Evolutionary conservation across 2,797 vertebrate genomes (phyloP).

Genomic region (Gymnoscopelus braueri): DNA sequence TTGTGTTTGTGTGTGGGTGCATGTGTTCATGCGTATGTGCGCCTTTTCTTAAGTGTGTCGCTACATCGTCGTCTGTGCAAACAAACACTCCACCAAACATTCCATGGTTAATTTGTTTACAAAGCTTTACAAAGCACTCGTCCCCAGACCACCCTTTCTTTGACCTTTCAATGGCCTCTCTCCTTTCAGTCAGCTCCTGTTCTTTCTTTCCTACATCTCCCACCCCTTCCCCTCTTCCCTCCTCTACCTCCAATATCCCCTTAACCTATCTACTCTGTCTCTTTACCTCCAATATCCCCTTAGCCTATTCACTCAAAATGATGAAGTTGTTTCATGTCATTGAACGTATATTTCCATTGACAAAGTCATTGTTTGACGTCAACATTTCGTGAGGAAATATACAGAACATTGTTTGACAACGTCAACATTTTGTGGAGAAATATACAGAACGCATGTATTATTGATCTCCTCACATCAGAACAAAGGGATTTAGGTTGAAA

Average conservation of each 20-base stretch:
- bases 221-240: background rate
- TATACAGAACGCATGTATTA: too few relatives aligned
- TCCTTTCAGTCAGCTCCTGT: constrained; percentile 2
- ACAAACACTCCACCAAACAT: constrained; percentile 34
- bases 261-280: too few relatives aligned
- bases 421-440: too few relatives aligned
- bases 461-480: too few relatives aligned
- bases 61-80: constrained; percentile 11
- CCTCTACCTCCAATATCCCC: background rate
- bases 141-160: constrained; percentile 10
- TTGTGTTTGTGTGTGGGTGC: background rate
- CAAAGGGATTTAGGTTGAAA: too few relatives aligned
- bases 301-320: too few relatives aligned
- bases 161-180: constrained; percentile 33
- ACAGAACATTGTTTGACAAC: too few relatives aligned
- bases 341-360: too few relatives aligned
- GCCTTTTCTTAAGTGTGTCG: constrained; percentile 5
- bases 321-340: too few relatives aligned
- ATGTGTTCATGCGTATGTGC: constrained; percentile 4
- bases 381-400: too few relatives aligned
- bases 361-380: too few relatives aligned
- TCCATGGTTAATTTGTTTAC: constrained; percentile 59
- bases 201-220: background rate
- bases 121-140: constrained; percentile 37
- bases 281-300: too few relatives aligned